Evolutionary conservation across 2,113 vertebrate species (phyloP).

Genomic region (Rynchops niger): DNA sequence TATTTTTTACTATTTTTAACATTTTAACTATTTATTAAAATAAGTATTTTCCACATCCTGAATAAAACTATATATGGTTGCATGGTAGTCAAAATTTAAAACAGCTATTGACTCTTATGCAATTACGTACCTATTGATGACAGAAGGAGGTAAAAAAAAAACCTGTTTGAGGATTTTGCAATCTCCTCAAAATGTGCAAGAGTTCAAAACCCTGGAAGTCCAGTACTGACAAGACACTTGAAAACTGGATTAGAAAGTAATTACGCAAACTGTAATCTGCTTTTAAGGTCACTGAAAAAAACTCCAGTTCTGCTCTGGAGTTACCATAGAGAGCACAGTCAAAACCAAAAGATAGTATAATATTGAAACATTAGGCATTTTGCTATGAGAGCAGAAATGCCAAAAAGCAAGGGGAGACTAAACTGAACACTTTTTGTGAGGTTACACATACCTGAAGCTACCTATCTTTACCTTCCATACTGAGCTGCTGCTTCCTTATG

Average conservation of each 20-base stretch:
- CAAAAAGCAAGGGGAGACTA: background rate
- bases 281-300: background rate
- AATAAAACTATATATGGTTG: background rate
- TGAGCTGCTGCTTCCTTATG: background rate
- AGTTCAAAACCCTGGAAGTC: background rate
- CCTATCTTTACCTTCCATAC: background rate
- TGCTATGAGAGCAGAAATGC: background rate
- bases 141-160: background rate
- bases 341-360: background rate
- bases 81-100: background rate
- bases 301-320: background rate
- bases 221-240: background rate
- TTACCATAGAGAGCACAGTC: accelerated
- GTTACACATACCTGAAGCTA: background rate
- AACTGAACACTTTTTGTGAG: background rate
- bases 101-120: accelerated
- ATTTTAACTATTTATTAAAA: constrained; percentile 16
- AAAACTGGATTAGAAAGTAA: background rate
- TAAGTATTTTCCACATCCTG: background rate
- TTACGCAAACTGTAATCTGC: background rate
- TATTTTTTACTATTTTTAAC: too few species aligned
- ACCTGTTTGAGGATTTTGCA: background rate
- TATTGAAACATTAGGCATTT: background rate
- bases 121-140: background rate
- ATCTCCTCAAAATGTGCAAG: background rate